Evolutionary conservation across 2,113 vertebrate species (phyloP).

Genomic region (Solea senegalensis): DNA sequence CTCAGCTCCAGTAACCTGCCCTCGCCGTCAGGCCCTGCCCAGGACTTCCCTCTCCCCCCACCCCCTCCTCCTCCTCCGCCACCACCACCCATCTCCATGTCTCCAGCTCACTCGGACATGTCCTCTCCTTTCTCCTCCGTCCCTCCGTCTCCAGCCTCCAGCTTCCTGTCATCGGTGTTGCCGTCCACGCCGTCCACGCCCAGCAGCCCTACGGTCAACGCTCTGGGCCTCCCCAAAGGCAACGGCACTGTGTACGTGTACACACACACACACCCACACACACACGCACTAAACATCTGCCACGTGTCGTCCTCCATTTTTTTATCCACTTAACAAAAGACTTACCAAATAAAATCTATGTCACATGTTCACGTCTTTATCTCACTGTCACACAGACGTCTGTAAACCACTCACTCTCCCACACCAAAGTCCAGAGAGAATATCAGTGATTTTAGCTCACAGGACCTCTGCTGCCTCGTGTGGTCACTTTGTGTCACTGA

Average conservation of each 20-base stretch:
- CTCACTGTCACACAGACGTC: no score
- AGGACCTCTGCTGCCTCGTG: no score
- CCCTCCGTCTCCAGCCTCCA: slow-evolving; percentile 86
- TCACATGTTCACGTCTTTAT: no score
- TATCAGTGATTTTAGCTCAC: no score
- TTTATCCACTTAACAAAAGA: no score
- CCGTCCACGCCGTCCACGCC: slow-evolving; percentile 87
- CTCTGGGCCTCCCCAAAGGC: slow-evolving; percentile 93
- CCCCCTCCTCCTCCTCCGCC: slow-evolving; percentile 82
- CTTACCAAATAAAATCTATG: no score
- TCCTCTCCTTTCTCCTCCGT: slow-evolving; percentile 79
- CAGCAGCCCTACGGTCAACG: slow-evolving; percentile 84
- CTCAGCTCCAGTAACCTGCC: slow-evolving; percentile 87
- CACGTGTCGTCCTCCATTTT: background rate
- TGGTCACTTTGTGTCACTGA: no score
- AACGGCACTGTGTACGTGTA: slow-evolving; percentile 81
- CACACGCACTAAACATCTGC: background rate
- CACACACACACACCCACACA: background rate
- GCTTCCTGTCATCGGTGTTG: slow-evolving; percentile 92
- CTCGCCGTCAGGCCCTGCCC: slow-evolving; percentile 75
- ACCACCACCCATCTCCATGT: slow-evolving; percentile 42
- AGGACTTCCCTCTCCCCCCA: slow-evolving; percentile 79
- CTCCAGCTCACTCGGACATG: slow-evolving; percentile 67
- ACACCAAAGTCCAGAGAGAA: no score
- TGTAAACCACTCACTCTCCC: no score